Conservation (phyloP, 2,888 invertebrate genomes). For the Drosophila pegasa region DNA sequence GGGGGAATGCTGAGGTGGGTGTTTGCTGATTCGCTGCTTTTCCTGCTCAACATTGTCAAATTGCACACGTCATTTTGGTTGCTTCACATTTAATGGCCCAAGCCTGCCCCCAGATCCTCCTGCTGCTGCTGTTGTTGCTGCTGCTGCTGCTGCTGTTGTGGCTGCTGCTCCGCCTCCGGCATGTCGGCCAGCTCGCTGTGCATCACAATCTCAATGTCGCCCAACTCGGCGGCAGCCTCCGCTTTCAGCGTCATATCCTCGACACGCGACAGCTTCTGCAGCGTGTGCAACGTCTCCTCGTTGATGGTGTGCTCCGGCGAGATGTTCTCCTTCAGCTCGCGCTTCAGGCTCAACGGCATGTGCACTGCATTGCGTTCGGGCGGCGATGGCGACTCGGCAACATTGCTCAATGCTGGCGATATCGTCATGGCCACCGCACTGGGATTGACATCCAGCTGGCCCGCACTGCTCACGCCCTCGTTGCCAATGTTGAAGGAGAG, state of each 20-base stretch:
- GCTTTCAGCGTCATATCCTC: constrained; percentile 57
- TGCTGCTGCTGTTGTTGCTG: constrained; percentile 15
- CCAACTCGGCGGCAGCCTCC: constrained; percentile 56
- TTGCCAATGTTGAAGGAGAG: constrained; percentile 76
- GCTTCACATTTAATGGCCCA: constrained; percentile 16
- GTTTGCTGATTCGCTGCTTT: constrained; percentile 25
- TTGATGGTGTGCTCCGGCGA: constrained; percentile 87
- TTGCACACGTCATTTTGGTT: constrained; percentile 51
- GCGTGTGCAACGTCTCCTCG: constrained; percentile 76
- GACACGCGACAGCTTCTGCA: constrained; percentile 75
- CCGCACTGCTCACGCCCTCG: constrained; percentile 47
- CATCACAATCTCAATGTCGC: constrained; percentile 72
- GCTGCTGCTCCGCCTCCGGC: constrained; percentile 41
- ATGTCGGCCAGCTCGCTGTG: constrained; percentile 64
- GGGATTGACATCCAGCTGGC: constrained; percentile 42
- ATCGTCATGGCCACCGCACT: constrained; percentile 21
- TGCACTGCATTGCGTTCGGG: constrained; percentile 83
- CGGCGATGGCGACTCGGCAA: constrained; percentile 39
- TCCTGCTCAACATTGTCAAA: constrained; percentile 61
- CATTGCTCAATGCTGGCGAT: constrained; percentile 39
- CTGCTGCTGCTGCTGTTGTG: constrained; percentile 32
- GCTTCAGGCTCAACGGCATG: constrained; percentile 86
- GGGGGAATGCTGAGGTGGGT: constrained; percentile 72
- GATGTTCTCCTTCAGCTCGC: constrained; percentile 88
- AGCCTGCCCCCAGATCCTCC: constrained; percentile 49